Conservation (phyloP, 2,113 vertebrate genomes). For the Xyrauchen texanus region DNA sequence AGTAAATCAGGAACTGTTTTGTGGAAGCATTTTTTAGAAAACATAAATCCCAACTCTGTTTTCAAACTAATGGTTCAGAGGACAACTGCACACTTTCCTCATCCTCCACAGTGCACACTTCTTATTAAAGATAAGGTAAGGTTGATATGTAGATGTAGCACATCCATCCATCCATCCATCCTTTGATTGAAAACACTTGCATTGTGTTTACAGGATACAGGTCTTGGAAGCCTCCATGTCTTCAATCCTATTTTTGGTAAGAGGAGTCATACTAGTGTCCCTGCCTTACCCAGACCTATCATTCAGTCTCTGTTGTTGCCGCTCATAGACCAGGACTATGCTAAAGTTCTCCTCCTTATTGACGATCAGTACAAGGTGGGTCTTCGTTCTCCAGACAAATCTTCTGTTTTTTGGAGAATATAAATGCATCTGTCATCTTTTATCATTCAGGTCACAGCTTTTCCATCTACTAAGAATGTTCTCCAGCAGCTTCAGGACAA, state of each 20-base stretch:
- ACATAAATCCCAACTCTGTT: constrained; percentile 80
- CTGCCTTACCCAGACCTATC: constrained; percentile 81
- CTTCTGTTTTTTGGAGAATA: background rate
- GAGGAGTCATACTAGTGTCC: constrained; percentile 87
- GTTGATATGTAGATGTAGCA: background rate
- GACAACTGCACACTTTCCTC: constrained; percentile 96
- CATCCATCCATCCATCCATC: no score
- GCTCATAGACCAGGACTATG: constrained; percentile 95
- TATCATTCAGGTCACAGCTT: constrained; percentile 83
- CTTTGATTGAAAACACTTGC: background rate
- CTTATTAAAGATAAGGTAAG: constrained; percentile 94
- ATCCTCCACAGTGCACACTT: constrained; percentile 93
- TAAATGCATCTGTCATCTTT: background rate
- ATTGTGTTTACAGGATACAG: constrained; percentile 78
- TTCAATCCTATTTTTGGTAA: constrained; percentile 98
- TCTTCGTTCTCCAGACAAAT: background rate
- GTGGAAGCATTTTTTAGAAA: constrained; percentile 93
- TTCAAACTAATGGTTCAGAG: constrained; percentile 94
- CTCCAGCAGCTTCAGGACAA: constrained; percentile 90
- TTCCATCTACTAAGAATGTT: constrained; percentile 91
- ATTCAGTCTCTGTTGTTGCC: constrained; percentile 91
- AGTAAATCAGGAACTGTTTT: constrained; percentile 94
- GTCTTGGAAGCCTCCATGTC: constrained; percentile 85
- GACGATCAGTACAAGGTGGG: constrained; percentile 92
- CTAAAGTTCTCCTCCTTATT: constrained; percentile 90